phyloP scores from a whole-genome alignment of 2,113 vertebrate genomes.

The Daboia siamensis region DNA sequence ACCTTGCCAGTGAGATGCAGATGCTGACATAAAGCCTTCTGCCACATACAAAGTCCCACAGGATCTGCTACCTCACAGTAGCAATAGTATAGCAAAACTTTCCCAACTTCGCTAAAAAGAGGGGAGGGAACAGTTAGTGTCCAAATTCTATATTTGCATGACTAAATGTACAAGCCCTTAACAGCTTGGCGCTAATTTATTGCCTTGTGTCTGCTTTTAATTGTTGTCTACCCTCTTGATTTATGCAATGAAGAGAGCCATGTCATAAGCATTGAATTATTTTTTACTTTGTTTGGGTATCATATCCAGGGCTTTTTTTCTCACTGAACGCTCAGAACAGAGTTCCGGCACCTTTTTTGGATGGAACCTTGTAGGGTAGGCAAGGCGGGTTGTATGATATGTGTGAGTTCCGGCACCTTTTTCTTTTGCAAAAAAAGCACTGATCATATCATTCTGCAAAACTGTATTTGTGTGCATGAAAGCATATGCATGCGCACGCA shows the following conservation, averaged over 20 bases:
- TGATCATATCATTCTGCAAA: neutral
- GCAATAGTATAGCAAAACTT: slow-evolving; percentile 90
- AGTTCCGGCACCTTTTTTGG: too few species aligned
- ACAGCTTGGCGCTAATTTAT: neutral
- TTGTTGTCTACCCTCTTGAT: neutral
- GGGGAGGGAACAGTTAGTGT: neutral
- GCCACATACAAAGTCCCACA: slow-evolving; percentile 82
- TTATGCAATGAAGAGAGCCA: neutral
- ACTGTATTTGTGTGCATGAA: neutral
- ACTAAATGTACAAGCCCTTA: neutral
- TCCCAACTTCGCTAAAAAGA: slow-evolving; percentile 73
- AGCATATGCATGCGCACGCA: too few species aligned
- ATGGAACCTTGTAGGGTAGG: too few species aligned
- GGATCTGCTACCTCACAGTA: slow-evolving; percentile 83
- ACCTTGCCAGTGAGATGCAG: slow-evolving; percentile 93
- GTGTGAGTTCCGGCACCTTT: too few species aligned
- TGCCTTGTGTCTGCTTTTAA: neutral
- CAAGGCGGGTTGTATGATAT: too few species aligned
- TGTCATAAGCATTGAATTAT: neutral
- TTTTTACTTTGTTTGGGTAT: neutral
- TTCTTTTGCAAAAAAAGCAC: too few species aligned
- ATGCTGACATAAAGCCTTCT: slow-evolving; percentile 83
- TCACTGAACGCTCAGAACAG: too few species aligned
- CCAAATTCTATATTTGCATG: neutral
- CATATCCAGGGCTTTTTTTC: too few species aligned